Evolutionary conservation across 2,888 invertebrate species (phyloP), one percentile per base, ranked within the genome.

Genomic region (Drosophila helvetica): DNA sequence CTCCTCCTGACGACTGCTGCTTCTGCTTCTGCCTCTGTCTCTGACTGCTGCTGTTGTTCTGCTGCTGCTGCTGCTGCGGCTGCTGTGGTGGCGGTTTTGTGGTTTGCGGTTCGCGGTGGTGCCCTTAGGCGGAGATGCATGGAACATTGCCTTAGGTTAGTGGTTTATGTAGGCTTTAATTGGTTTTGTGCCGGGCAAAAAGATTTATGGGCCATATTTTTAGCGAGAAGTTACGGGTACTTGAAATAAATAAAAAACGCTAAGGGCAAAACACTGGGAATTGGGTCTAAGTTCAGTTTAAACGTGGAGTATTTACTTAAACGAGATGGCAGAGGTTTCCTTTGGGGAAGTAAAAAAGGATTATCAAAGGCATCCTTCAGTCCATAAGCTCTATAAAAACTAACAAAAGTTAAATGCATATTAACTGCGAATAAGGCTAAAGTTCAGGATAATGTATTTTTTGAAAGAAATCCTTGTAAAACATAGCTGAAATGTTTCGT

Each of bases 161-260:
- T 83, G 88, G 88, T 83, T 83, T 88, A 88, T 86, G 86, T 65
- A 78, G 74, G 76, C 78, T 88, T 86, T 83, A 80, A 80, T 88
- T 68, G 76, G 80, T 79, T 59, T 74, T 72, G 78, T 78, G 86
- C 76, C 72, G 80, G 75, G 59, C 60, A 64, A 66, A 55, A 57
- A 74, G 86, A 84, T 84, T 84, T 88, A 84, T 80, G 76, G 52
- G 55, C 75, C 75, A 79, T 87, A 87, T 82, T 78, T 67, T 57
- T 51, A 46, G 51, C 50, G 10, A 51, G 27, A 68, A 69, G 57
- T 69, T 57, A 38, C 58, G 50, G 69, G 45, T 27, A 68, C 66
- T 67, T 68, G 57, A 56, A 25, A 15, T 15, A 15, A 15, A 33
- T 22, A 12, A 15, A 6, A 7, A 67, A 43, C 42, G 25, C 47